Base-by-base conservation (phyloP, 1,140 invertebrate species). In the Cotesia chilonis region DNA sequence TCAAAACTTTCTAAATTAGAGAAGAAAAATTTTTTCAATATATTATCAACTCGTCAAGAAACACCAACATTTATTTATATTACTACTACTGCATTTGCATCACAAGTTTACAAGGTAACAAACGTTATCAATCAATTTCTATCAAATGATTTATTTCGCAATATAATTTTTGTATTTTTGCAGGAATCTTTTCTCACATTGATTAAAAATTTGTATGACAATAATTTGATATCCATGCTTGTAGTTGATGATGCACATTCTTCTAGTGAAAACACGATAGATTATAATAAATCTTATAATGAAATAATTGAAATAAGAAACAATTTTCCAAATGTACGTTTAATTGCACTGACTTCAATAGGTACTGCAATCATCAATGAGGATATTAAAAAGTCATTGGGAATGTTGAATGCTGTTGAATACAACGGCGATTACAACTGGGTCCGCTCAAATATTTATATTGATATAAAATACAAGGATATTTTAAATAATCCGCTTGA, bases 391-490 rank as follows among this genome's bases (percentile, higher is more conserved):
- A 41, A 14, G 3, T n/a, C 7, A 0, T 41, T 64, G n/a, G 3
- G 5, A 64, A 38, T 64, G 36, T 12, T 37, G 37, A 64, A 64
- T 38, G 10, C 14, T 28, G 10, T 10, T 9, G 61, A 64, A 10
- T 38, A 37, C 4, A 64, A 10, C 5, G 6, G 14, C 0, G 5
- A 5, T 14, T 28, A 20, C 10, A 17, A 38, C 38, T 64, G 61
- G 61, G 4, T 12, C 2, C 61, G 9, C 3, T 5, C 35, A 41
- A 64, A 64, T 64, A 64, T 64, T n/a, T 38, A 41, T 35, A 2
- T 64, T 4, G 28, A 41, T 12, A 36, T 64, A 4, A 64, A 64
- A n/a, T 41, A 12, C 2, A 64, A 64, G 14, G 61, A 64, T 41
- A 64, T 41, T 41, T 28, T 64, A n/a, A 10, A 9, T 9, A 61